Evolutionary conservation across 2,113 vertebrate genomes (phyloP).

Genomic region (Todiramphus chloris): DNA sequence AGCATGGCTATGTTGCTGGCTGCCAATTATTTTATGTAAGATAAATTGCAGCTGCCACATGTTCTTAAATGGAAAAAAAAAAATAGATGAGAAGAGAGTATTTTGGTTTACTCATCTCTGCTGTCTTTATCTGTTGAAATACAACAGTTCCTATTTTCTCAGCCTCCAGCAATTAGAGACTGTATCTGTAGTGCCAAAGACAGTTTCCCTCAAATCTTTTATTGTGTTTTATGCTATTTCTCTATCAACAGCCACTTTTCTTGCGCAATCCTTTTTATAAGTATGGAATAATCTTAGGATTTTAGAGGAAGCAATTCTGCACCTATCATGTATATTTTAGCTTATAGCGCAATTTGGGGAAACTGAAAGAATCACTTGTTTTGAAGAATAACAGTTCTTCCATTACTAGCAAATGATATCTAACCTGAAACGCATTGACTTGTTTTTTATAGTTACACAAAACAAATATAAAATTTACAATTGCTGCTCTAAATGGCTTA

Average conservation of each 20-base stretch:
- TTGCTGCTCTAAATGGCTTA: not conserved
- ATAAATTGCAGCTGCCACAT: not conserved
- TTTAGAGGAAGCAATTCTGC: conserved; percentile 3
- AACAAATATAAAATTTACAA: conserved; percentile 1
- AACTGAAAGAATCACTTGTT: not conserved
- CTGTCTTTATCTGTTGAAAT: conserved; percentile 17
- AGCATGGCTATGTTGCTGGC: not conserved
- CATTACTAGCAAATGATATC: not conserved
- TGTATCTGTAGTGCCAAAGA: not conserved
- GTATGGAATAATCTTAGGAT: not conserved
- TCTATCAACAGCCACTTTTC: not conserved
- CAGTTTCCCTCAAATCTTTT: not conserved
- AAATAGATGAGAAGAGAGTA: not conserved
- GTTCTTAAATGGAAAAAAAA: not conserved
- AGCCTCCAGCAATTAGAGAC: not conserved
- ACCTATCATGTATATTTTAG: not conserved
- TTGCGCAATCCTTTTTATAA: not conserved
- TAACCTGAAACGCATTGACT: not conserved
- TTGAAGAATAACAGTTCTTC: conserved; percentile 9
- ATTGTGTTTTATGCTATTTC: not conserved
- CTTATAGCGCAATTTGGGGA: not conserved
- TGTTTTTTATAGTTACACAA: conserved; percentile 1
- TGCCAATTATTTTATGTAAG: not conserved
- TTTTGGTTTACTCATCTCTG: not conserved
- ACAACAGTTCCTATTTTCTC: not conserved